Percentiles rank a stretch among this genome's conserved stretches.
phyloP scores from a whole-genome alignment of 1,140 invertebrate genomes.

The Cydia fagiglandana region DNA sequence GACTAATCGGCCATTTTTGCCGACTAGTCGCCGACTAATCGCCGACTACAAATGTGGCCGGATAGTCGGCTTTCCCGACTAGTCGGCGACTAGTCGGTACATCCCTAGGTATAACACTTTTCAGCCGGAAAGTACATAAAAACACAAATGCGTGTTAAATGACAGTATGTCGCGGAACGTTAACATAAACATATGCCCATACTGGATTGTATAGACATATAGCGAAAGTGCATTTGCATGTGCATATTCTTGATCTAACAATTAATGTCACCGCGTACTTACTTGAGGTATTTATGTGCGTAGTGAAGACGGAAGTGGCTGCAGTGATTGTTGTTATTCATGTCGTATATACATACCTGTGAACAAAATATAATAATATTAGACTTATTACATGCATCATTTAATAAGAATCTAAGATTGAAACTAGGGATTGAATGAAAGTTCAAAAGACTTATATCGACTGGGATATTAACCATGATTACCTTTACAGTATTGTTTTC shows the following conservation, averaged over 20 bases:
- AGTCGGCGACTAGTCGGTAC: too few species aligned
- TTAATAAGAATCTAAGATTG: not conserved
- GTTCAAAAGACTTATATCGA: too few species aligned
- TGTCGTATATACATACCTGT: not conserved
- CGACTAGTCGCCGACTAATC: too few species aligned
- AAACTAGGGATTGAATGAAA: too few species aligned
- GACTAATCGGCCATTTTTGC: too few species aligned
- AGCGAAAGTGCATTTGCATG: slow-evolving; percentile 26
- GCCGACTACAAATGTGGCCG: too few species aligned
- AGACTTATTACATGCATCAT: not conserved
- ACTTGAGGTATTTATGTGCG: not conserved
- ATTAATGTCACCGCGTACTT: not conserved
- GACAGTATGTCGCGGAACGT: not conserved
- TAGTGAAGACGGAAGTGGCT: not conserved
- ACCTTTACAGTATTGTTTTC: too few species aligned
- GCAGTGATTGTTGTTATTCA: not conserved
- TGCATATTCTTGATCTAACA: slow-evolving; percentile 2
- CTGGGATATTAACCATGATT: too few species aligned
- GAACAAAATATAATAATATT: not conserved
- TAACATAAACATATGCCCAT: slow-evolving; percentile 20
- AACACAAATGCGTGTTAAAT: slow-evolving; percentile 12
- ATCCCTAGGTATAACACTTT: too few species aligned
- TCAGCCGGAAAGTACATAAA: not conserved
- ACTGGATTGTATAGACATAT: not conserved
- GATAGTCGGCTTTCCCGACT: too few species aligned